phyloP scores from a whole-genome alignment of 2,888 invertebrate species.

The Drosophila ustulata region DNA sequence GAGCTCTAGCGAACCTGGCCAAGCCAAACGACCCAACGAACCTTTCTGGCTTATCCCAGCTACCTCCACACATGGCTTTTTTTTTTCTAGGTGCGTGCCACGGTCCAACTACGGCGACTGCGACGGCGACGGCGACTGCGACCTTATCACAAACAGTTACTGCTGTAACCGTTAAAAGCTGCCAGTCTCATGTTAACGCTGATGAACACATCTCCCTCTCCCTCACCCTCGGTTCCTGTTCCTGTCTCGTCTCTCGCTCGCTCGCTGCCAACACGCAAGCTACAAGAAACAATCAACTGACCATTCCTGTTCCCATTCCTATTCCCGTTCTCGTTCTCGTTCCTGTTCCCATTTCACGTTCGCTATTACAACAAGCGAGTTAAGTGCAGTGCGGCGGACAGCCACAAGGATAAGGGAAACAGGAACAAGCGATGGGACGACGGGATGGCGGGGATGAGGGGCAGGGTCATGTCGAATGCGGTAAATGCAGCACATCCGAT shows the following conservation, averaged over 20 bases:
- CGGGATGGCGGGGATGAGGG: conserved; percentile 29
- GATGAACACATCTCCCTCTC: conserved; percentile 56
- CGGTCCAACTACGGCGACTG: conserved; percentile 14
- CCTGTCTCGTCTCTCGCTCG: conserved; percentile 4
- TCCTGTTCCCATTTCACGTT: conserved; percentile 7
- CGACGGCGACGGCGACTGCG: conserved; percentile 4
- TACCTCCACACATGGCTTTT: conserved; percentile 2
- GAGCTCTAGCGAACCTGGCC: conserved; percentile 44
- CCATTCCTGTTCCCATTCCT: conserved; percentile 32
- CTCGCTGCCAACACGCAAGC: conserved; percentile 51
- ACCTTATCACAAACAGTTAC: conserved; percentile 62
- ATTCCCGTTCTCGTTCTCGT: conserved; percentile 19
- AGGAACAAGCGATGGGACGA: conserved; percentile 14
- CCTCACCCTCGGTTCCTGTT: not conserved
- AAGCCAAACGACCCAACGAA: not conserved
- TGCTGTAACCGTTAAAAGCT: conserved; percentile 61
- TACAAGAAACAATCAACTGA: conserved; percentile 65
- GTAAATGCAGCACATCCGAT: conserved; percentile 77
- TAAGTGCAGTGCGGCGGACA: conserved; percentile 42
- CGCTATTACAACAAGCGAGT: conserved; percentile 15
- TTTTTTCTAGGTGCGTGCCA: conserved; percentile 46
- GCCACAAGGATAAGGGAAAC: conserved; percentile 28
- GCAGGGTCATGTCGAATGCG: conserved; percentile 69
- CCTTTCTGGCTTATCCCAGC: conserved; percentile 38
- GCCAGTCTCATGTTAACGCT: conserved; percentile 62